These are phyloP conservation scores for Oncopodura yosiiana DNA, from an alignment of 1,140 invertebrate genomes.

Conservation along the genomic window DNA sequence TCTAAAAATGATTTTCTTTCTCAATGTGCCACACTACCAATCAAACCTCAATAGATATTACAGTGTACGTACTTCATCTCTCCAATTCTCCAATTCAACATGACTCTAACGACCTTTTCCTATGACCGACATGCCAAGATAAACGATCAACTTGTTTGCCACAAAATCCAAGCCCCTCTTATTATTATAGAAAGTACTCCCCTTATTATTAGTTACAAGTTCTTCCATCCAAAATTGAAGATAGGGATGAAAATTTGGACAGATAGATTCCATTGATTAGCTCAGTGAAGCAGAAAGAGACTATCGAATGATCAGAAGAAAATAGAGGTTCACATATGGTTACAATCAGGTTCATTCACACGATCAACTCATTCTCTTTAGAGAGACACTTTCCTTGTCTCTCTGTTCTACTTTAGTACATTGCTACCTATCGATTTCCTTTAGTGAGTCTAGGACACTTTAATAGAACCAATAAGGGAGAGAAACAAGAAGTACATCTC, in stretches of 20 bases:
- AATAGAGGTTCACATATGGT: slow-evolving; percentile 9
- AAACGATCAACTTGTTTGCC: no score
- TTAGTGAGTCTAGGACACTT: not conserved
- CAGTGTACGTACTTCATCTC: no score
- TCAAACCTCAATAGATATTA: not conserved
- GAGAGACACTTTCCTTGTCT: not conserved
- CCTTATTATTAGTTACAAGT: not conserved
- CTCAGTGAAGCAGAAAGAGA: not conserved
- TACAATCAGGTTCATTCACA: slow-evolving; percentile 18
- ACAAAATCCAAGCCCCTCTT: no score
- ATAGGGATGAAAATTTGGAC: not conserved
- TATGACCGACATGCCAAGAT: no score
- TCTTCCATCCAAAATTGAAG: not conserved
- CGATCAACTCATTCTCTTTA: not conserved
- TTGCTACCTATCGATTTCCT: not conserved
- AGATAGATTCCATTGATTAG: slow-evolving; percentile 16
- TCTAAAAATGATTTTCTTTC: no score
- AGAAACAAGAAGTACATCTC: no score
- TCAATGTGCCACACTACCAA: not conserved
- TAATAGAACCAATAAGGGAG: no score
- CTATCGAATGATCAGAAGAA: not conserved
- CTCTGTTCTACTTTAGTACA: not conserved
- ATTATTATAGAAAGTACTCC: not conserved
- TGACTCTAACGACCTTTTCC: no score
- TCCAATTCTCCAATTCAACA: no score